These are phyloP conservation scores for Zosterops lateralis DNA, from an alignment of 2,113 vertebrate species.

Conservation along the genomic window DNA sequence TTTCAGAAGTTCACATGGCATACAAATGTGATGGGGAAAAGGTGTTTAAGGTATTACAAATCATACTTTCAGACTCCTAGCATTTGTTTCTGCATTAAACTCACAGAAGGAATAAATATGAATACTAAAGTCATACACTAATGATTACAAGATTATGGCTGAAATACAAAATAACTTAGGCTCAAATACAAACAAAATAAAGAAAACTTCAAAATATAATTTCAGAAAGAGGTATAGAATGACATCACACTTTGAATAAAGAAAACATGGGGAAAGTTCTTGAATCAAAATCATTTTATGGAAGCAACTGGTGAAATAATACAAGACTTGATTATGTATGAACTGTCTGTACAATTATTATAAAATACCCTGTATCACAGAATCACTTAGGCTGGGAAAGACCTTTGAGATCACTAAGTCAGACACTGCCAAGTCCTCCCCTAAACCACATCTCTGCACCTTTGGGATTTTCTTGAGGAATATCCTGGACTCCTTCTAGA, in stretches of 20 bases:
- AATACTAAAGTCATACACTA: background rate
- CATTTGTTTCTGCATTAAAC: background rate
- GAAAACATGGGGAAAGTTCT: rapidly evolving
- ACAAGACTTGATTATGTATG: background rate
- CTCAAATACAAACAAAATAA: background rate
- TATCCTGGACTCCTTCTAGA: background rate
- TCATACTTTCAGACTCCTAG: background rate
- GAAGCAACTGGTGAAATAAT: background rate
- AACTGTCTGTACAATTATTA: background rate
- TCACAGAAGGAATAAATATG: background rate
- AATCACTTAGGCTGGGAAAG: background rate
- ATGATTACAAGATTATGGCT: background rate
- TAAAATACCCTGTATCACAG: background rate
- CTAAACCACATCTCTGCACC: background rate
- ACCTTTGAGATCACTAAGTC: background rate
- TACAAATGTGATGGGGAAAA: background rate
- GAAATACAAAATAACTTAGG: background rate
- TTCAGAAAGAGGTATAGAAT: background rate
- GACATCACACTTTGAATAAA: background rate
- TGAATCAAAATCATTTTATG: background rate
- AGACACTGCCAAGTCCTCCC: background rate
- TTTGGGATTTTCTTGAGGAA: background rate
- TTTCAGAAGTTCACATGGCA: background rate
- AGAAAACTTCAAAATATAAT: background rate
- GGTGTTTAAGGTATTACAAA: background rate